These are phyloP conservation scores for Tetragonisca angustula DNA, from an alignment of 2,888 invertebrate genomes.

Conservation along the genomic window DNA sequence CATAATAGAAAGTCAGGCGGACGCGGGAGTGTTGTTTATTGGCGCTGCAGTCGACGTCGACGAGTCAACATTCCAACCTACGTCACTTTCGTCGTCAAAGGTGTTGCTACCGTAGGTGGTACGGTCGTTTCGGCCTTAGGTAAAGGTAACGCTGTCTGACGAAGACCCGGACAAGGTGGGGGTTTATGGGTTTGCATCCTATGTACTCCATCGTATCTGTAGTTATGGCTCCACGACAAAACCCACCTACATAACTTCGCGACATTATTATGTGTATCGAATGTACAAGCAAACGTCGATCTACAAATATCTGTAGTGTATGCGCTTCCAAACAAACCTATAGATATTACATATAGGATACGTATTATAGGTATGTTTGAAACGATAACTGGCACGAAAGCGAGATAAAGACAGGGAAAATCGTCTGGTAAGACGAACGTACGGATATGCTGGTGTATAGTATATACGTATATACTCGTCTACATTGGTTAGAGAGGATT, in stretches of 20 bases:
- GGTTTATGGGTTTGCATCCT: slow-evolving; percentile 83
- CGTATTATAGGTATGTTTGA: slow-evolving; percentile 10
- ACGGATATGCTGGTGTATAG: neutral
- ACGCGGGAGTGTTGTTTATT: slow-evolving; percentile 57
- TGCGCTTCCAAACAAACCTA: neutral
- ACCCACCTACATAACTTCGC: slow-evolving; percentile 69
- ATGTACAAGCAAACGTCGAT: slow-evolving; percentile 33
- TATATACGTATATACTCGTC: neutral
- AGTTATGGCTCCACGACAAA: slow-evolving; percentile 80
- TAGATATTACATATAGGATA: neutral
- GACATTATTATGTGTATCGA: slow-evolving; percentile 60
- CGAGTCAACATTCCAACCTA: slow-evolving; percentile 44
- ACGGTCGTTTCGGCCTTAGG: slow-evolving; percentile 70
- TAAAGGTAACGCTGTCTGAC: slow-evolving; percentile 70
- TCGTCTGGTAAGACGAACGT: slow-evolving; percentile 28
- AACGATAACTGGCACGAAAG: slow-evolving; percentile 19
- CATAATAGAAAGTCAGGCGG: slow-evolving; percentile 64
- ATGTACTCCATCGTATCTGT: slow-evolving; percentile 80
- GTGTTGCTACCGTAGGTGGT: slow-evolving; percentile 68
- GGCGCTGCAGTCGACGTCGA: slow-evolving; percentile 64
- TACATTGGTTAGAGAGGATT: slow-evolving; percentile 66
- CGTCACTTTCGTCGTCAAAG: slow-evolving; percentile 67
- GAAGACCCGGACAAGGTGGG: slow-evolving; percentile 59
- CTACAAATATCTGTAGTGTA: neutral
- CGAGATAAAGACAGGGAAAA: slow-evolving; percentile 27